Conservation (phyloP, 2,113 vertebrate species). For the Peromyscus californicus region DNA sequence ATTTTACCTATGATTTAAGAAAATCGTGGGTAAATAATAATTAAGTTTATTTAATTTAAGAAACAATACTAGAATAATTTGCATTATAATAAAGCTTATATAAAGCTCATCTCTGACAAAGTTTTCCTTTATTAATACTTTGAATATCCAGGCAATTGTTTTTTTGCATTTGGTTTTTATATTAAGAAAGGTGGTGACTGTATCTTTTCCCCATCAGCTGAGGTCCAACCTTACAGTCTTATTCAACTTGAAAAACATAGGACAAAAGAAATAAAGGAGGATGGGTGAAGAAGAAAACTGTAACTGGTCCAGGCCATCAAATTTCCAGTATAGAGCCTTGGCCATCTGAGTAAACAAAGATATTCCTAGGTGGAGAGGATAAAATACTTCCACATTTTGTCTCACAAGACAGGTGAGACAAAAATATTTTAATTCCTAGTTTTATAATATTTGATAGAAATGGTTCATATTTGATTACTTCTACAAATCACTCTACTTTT, state of each 20-base stretch:
- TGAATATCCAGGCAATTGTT: conserved; percentile 17
- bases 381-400: neutral
- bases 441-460: neutral
- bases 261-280: neutral
- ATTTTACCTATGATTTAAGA: conserved; percentile 62
- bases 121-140: conserved; percentile 62
- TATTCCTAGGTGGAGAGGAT: neutral
- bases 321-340: neutral
- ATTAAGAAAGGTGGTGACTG: neutral
- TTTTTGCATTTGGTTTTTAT: neutral
- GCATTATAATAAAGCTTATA: conserved; percentile 65
- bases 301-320: neutral
- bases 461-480: neutral
- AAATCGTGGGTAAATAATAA: conserved; percentile 66
- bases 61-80: conserved; percentile 67
- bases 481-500: neutral
- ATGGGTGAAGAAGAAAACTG: neutral
- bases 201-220: neutral
- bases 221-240: neutral
- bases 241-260: neutral
- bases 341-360: neutral
- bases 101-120: conserved; percentile 46
- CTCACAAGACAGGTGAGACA: neutral
- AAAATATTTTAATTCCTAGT: neutral
- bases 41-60: conserved; percentile 74